Evolutionary conservation across 2,113 vertebrate genomes (phyloP).

Genomic region (Etheostoma cragini): DNA sequence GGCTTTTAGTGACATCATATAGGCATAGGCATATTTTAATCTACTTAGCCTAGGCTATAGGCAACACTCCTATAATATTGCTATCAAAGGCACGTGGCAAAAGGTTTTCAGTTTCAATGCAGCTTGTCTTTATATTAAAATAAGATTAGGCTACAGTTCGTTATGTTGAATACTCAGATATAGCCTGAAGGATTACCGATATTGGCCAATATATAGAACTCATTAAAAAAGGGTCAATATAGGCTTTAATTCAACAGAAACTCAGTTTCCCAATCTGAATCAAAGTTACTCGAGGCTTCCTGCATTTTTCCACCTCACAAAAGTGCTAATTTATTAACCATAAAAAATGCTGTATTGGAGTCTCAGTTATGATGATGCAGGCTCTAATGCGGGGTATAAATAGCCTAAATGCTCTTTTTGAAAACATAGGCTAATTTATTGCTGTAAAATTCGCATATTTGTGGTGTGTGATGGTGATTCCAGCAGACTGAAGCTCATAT

Average conservation of each 20-base stretch:
- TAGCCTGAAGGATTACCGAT: too few relatives aligned
- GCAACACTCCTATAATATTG: not conserved
- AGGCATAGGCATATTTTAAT: not conserved
- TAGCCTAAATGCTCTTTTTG: constrained; percentile 12
- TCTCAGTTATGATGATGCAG: constrained; percentile 7
- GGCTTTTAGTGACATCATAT: not conserved
- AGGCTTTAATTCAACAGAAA: constrained; percentile 33
- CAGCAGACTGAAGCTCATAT: constrained; percentile 8
- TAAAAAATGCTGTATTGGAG: constrained; percentile 38
- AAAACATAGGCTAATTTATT: constrained; percentile 33
- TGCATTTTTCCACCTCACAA: constrained; percentile 23
- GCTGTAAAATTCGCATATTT: not conserved
- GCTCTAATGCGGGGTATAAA: constrained; percentile 22
- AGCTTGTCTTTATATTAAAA: not conserved
- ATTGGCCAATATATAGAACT: not conserved
- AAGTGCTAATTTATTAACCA: constrained; percentile 30
- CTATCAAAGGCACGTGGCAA: not conserved
- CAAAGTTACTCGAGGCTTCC: constrained; percentile 16
- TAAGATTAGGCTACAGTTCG: not conserved
- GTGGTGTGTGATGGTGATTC: not conserved
- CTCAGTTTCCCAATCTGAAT: constrained; percentile 25
- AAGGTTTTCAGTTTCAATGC: not conserved
- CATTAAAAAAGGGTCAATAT: constrained; percentile 12
- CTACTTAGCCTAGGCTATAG: not conserved
- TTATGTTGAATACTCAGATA: not conserved